These are phyloP conservation scores for Camelus dromedarius DNA, from an alignment of 2,113 vertebrate species.

Conservation along the genomic window DNA sequence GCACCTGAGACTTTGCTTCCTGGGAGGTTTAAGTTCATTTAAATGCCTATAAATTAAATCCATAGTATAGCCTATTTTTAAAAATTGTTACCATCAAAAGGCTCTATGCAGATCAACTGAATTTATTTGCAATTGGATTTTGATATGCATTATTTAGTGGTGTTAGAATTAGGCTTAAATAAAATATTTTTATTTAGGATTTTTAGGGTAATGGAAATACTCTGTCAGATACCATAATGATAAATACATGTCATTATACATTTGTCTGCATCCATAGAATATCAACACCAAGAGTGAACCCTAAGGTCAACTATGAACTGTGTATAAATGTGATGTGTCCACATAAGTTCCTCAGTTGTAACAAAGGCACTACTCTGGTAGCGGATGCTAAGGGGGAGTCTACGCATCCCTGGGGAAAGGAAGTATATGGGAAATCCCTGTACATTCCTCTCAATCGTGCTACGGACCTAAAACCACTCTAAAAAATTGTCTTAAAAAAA, in stretches of 20 bases:
- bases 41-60: conserved; percentile 29
- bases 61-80: conserved; percentile 9
- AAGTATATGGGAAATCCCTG: not conserved
- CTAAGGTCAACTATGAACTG: not conserved
- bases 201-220: conserved; percentile 9
- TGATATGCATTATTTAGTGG: conserved; percentile 15
- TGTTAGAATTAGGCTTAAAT: conserved; percentile 31
- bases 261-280: not conserved
- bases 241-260: not conserved
- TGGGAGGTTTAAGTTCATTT: conserved; percentile 13
- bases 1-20: not conserved
- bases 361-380: not conserved
- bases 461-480: not conserved
- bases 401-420: not conserved
- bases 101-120: not conserved
- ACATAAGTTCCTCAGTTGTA: not conserved
- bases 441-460: not conserved
- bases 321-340: not conserved
- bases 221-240: not conserved
- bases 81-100: conserved; percentile 11
- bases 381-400: not conserved
- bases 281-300: not conserved
- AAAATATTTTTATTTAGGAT: conserved; percentile 2
- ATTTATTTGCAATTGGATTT: conserved; percentile 50
- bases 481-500: not conserved